Conservation (phyloP, 2,113 vertebrate species). For the Otocyon megalotis region DNA sequence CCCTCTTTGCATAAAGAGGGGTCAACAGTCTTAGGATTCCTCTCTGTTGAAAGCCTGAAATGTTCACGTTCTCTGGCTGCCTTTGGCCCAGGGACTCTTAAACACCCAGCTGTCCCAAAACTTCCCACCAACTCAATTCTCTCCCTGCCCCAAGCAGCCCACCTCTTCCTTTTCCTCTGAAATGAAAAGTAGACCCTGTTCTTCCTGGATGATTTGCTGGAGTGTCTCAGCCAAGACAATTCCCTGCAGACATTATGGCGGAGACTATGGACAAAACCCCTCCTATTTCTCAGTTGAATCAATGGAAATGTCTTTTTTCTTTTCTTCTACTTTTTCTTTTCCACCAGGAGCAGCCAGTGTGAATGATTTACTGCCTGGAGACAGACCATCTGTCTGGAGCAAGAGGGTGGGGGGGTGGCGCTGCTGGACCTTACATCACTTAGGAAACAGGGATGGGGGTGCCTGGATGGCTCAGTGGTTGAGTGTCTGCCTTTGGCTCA, state of each 20-base stretch:
- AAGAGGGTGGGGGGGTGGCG: neutral
- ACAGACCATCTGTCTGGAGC: neutral
- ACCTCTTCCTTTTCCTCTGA: no score
- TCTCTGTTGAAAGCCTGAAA: neutral
- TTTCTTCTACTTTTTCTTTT: neutral
- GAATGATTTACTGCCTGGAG: slow-evolving; percentile 38
- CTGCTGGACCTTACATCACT: neutral
- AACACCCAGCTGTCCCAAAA: neutral
- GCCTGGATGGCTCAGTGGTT: no score
- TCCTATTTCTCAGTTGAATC: neutral
- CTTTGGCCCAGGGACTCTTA: neutral
- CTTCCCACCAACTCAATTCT: neutral
- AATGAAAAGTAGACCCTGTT: neutral
- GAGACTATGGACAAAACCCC: neutral
- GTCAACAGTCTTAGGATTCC: neutral
- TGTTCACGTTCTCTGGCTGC: neutral
- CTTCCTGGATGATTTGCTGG: neutral
- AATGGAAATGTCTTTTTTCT: neutral
- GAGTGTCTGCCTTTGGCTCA: no score
- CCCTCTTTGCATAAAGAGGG: neutral
- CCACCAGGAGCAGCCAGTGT: neutral
- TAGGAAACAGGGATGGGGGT: neutral
- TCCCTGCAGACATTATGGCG: neutral
- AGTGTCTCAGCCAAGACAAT: neutral
- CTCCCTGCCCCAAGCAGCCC: neutral